Base-by-base conservation (phyloP, 2,888 invertebrate genomes). In the Himalopsyche kuldschensis region DNA sequence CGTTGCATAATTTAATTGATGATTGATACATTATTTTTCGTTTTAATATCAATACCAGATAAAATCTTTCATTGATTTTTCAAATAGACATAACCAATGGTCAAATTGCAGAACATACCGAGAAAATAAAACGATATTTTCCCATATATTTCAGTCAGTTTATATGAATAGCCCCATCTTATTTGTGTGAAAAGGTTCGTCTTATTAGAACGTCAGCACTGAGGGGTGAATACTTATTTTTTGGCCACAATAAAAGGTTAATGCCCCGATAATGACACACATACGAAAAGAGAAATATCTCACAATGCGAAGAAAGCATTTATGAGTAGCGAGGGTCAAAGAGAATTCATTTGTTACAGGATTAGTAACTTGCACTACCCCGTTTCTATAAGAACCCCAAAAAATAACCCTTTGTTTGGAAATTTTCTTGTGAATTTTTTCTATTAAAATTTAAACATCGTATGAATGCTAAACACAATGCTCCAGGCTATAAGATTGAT, bases 241-340 rank as follows among this genome's bases (percentile, higher is more conserved):
- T 80, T 48, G 82, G 80, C 79, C 85, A 81, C 82, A 85, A 86
- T 82, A 81, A 84, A 84, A 83, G 86, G 86, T 84, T 83, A 86
- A 86, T 86, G 86, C 86, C 86, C 86, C 82, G 84, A 84, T 85
- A 86, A 86, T 86, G 86, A 86, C 82, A 77, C 79, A 76, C 35
- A 82, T 79, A 78, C 84, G 69, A 77, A 76, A 79, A 32, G 55
- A 47, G 32, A 24, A 46, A 78, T 30, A 32, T n/a, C 63, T 69
- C 55, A 80, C 83, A 76, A 78, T 63, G 75, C n/a, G 69, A 81
- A 78, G 84, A 82, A 84, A 79, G 79, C 80, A 30, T 41, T 55
- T 75, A 84, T 80, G 80, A 84, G 82, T 76, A 76, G 63, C 75
- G 63, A 77, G 86, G 86, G 84, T 83, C 84, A 83, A 63, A 55